phyloP scores from a whole-genome alignment of 2,888 invertebrate genomes.

The Parelbella ahira region DNA sequence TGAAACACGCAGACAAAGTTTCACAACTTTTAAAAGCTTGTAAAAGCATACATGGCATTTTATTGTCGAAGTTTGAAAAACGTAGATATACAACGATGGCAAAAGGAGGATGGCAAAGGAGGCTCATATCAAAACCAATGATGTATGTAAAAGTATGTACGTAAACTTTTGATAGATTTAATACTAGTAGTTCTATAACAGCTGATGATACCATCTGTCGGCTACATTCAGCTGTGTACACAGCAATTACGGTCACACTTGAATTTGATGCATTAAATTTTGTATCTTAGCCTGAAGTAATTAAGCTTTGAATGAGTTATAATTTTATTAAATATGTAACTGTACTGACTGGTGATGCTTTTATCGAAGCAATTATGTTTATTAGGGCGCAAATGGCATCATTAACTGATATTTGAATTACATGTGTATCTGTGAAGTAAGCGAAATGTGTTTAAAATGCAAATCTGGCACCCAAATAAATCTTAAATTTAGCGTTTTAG shows the following conservation, averaged over 20 bases:
- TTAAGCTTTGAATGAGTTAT: slow-evolving; percentile 1
- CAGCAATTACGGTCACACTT: slow-evolving; percentile 20
- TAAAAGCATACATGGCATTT: slow-evolving; percentile 32
- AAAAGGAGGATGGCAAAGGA: slow-evolving; percentile 24
- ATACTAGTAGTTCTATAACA: slow-evolving; percentile 26
- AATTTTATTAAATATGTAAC: slow-evolving; percentile 3
- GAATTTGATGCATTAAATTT: slow-evolving; percentile 1
- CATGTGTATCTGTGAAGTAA: slow-evolving; percentile 32
- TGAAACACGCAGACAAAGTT: slow-evolving; percentile 23
- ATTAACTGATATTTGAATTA: slow-evolving; percentile 30
- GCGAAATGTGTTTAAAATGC: slow-evolving; percentile 59
- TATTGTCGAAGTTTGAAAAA: slow-evolving; percentile 61
- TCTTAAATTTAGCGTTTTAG: slow-evolving; percentile 47
- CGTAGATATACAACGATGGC: slow-evolving; percentile 39
- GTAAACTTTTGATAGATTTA: slow-evolving; percentile 21
- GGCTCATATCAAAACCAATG: slow-evolving; percentile 7
- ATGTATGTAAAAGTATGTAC: slow-evolving; percentile 17
- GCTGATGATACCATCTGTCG: slow-evolving; percentile 29
- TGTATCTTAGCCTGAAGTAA: slow-evolving; percentile 1
- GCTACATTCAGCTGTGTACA: slow-evolving; percentile 4
- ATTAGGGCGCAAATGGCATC: slow-evolving; percentile 22
- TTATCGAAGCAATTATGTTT: slow-evolving; percentile 14
- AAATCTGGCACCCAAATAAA: slow-evolving; percentile 60
- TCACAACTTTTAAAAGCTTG: slow-evolving; percentile 15
- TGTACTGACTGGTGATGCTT: slow-evolving; percentile 20